A percentile compares a stretch with the other conserved stretches of the same genome.
phyloP scores from a whole-genome alignment of 2,797 vertebrate species.

The Alauda arvensis region DNA sequence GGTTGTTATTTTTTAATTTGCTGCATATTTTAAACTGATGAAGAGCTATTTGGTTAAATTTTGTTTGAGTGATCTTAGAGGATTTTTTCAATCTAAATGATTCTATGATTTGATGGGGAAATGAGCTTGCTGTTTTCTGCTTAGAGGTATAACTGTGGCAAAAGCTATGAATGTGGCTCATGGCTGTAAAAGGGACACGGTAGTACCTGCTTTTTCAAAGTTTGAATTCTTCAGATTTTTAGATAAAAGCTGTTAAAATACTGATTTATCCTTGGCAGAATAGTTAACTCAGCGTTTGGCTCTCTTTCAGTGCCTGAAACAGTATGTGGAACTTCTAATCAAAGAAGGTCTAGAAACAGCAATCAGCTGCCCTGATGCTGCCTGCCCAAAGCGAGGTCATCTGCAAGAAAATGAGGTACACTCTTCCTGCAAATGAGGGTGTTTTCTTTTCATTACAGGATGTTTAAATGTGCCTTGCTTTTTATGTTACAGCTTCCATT shows the following conservation, averaged over 20 bases:
- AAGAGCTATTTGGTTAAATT: not conserved
- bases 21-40: not conserved
- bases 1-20: not conserved
- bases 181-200: not conserved
- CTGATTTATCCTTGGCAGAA: not conserved
- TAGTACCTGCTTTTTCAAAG: not conserved
- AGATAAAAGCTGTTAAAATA: constrained; percentile 3
- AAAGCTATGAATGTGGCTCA: not conserved
- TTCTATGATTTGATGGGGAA: not conserved
- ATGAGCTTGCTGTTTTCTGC: not conserved
- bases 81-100: not conserved
- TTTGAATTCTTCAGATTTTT: not conserved
- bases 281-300: not conserved
- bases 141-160: not conserved
- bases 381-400: constrained; percentile 92
- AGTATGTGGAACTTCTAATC: constrained; percentile 96
- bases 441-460: not conserved
- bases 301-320: constrained; percentile 91
- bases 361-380: constrained; percentile 95
- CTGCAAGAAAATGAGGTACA: constrained; percentile 93
- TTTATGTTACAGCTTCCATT: not conserved
- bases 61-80: not conserved
- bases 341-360: constrained; percentile 96
- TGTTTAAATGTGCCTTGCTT: not conserved
- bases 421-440: not conserved